Conservation (phyloP, 2,113 vertebrate species). For the Pelodiscus sinensis region DNA sequence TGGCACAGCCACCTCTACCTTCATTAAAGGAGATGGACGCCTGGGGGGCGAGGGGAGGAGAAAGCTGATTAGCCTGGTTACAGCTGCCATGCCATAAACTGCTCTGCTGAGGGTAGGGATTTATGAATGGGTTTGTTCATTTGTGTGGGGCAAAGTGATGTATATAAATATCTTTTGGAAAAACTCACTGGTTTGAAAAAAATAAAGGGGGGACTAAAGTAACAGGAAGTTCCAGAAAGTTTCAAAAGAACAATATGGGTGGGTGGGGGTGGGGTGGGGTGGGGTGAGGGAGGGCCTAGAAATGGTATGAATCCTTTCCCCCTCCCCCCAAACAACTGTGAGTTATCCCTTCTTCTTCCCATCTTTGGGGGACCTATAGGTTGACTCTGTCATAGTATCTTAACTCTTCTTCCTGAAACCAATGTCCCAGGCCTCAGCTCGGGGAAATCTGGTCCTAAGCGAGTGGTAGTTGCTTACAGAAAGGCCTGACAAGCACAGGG, state of each 20-base stretch:
- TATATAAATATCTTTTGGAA: not conserved
- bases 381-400: not conserved
- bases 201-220: too few relatives aligned
- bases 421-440: not conserved
- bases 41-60: not conserved
- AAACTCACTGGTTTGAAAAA: not conserved
- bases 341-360: not conserved
- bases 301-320: not conserved
- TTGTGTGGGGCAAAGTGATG: not conserved
- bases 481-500: not conserved
- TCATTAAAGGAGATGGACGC: not conserved
- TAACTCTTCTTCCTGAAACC: not conserved
- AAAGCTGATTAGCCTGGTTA: not conserved
- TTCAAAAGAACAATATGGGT: not conserved
- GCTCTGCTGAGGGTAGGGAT: not conserved
- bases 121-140: accelerated
- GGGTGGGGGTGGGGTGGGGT: too few relatives aligned
- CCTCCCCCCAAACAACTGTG: not conserved
- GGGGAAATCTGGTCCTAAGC: not conserved
- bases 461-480: not conserved
- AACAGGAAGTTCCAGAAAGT: not conserved
- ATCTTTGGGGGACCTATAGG: not conserved
- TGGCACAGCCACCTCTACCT: accelerated
- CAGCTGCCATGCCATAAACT: not conserved
- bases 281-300: not conserved